Evolutionary conservation across 2,888 invertebrate genomes (phyloP), one percentile per base, ranked within the genome.

Genomic region (Oegoconia quadripuncta): DNA sequence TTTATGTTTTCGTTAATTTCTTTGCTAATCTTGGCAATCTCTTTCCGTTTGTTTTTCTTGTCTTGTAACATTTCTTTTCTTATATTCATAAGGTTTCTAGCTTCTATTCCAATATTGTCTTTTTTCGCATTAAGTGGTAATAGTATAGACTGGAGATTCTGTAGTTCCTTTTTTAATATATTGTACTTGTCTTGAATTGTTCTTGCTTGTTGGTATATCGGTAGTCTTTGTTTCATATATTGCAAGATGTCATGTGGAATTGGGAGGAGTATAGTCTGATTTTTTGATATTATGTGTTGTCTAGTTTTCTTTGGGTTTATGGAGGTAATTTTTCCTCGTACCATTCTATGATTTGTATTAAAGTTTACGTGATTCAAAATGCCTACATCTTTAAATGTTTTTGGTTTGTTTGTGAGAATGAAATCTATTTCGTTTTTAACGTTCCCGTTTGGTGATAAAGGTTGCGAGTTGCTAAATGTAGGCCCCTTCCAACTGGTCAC

Each of bases 341-440:
- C n/a, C 13, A 27, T 3, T 34, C 34, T 34, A 11, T 34, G 34
- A 13, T 34, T 27, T 12, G 34, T 26, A 8, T 15, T 16, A 17
- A 17, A 34, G 12, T 34, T 34, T 1, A 34, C 6, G 9, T 26
- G 26, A 12, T 26, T 26, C 7, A 34, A 15, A 15, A 33, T 23
- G 8, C 30, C 28, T 32, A 33, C 14, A 29, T 42, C 31, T 17
- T 1, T 9, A 12, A 41, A 41, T 1, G 11, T 2, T 20, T 34
- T 23, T 22, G 25, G 23, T 36, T 29, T 28, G 16, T 55, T 46
- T 33, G 39, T 45, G 39, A 30, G 46, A 34, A 49, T 46, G 14
- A 35, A 50, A 27, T 54, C 50, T 37, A 50, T 52, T 18, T 54
- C 47, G 22, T 49, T 51, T 44, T 33, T 45, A 34, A 37, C 25